Conservation (phyloP, 2,797 vertebrate genomes). For the Sorex maritimensis region DNA sequence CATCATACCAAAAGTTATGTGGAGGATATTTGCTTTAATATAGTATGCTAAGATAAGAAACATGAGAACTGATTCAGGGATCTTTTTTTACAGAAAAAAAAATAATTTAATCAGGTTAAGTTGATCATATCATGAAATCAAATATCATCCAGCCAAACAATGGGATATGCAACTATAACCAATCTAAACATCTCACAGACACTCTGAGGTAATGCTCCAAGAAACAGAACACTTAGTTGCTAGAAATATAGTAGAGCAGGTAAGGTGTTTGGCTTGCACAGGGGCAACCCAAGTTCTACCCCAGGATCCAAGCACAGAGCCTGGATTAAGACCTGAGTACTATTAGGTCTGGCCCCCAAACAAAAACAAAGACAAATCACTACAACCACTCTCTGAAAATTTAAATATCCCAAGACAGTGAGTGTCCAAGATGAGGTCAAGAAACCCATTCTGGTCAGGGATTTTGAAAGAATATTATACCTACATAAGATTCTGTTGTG, state of each 20-base stretch:
- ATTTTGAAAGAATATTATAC: slow-evolving; percentile 31
- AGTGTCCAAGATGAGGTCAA: background rate
- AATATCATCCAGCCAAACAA: background rate
- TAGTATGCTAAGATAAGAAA: slow-evolving; percentile 30
- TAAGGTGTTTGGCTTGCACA: too few species aligned
- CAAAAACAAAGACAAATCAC: background rate
- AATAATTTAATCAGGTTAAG: background rate
- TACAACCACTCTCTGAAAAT: background rate
- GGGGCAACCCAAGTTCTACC: too few species aligned
- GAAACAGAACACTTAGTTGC: too few species aligned
- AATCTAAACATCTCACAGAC: too few species aligned
- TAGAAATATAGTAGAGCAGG: too few species aligned
- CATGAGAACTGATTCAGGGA: slow-evolving; percentile 1
- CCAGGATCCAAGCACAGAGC: too few species aligned
- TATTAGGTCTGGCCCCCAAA: too few species aligned
- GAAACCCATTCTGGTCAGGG: background rate
- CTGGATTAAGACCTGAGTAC: too few species aligned
- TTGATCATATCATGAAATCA: background rate
- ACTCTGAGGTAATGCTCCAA: too few species aligned
- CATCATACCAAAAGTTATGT: slow-evolving; percentile 15
- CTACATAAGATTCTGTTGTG: background rate
- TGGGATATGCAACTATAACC: background rate
- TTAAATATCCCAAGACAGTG: slow-evolving; percentile 30
- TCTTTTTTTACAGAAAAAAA: background rate
- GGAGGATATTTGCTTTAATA: slow-evolving; percentile 11